phyloP scores from a whole-genome alignment of 2,888 invertebrate species.

The Loripinus fragilis region DNA sequence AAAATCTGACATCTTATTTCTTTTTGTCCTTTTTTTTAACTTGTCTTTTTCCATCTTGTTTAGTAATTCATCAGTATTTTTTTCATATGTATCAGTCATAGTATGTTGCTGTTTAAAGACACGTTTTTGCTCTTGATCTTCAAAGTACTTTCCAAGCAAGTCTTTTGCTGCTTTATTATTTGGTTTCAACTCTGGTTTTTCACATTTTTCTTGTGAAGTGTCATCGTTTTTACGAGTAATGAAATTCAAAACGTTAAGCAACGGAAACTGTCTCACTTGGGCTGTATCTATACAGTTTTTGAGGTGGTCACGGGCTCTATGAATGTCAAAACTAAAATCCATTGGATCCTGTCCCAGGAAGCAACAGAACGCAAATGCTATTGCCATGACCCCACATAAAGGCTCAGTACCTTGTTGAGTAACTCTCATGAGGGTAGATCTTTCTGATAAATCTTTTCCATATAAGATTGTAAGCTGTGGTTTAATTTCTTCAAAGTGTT shows the following conservation, averaged over 20 bases:
- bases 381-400: constrained; percentile 19
- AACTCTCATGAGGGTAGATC: background rate
- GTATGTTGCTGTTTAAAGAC: background rate
- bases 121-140: background rate
- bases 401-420: constrained; percentile 16
- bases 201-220: background rate
- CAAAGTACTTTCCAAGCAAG: background rate
- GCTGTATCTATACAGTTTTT: background rate
- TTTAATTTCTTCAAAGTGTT: constrained; percentile 10
- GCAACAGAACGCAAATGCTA: constrained; percentile 24
- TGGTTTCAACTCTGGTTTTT: background rate
- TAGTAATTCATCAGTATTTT: constrained; percentile 2
- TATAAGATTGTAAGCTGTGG: constrained; percentile 9
- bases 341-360: constrained; percentile 15
- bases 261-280: constrained; percentile 15
- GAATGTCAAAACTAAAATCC: constrained; percentile 9
- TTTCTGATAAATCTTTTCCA: background rate
- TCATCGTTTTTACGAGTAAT: constrained; percentile 3
- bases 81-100: background rate
- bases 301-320: constrained; percentile 10
- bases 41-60: constrained; percentile 5
- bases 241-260: background rate
- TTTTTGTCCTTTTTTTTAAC: constrained; percentile 3
- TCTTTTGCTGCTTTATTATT: constrained; percentile 13
- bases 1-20: constrained; percentile 1